These are phyloP conservation scores for Cuculus canorus DNA, from an alignment of 2,797 vertebrate species.

Conservation along the genomic window DNA sequence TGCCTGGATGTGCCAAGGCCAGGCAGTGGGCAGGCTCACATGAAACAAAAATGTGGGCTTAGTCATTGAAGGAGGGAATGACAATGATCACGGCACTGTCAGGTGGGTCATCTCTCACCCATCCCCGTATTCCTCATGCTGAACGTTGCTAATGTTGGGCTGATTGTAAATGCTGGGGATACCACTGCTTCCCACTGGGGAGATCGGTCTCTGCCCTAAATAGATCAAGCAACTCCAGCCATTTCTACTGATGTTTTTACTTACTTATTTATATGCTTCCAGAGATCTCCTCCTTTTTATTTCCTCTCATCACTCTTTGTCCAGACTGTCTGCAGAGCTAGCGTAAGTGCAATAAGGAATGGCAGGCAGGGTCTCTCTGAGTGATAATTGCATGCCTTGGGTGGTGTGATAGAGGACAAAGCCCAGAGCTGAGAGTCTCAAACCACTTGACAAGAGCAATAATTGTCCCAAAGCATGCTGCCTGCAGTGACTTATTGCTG, in stretches of 20 bases:
- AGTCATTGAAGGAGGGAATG: background rate
- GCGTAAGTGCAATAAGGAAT: constrained; percentile 27
- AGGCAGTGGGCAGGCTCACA: background rate
- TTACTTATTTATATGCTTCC: constrained; percentile 11
- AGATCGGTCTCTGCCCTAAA: background rate
- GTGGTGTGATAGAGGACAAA: constrained; percentile 55
- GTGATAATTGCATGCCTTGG: constrained; percentile 65
- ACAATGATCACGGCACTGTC: background rate
- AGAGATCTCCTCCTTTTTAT: background rate
- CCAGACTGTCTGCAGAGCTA: constrained; percentile 5
- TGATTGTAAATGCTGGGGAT: background rate
- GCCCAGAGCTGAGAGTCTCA: constrained; percentile 42
- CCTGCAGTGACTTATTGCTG: constrained; percentile 41
- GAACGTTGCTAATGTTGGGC: background rate
- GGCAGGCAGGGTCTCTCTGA: constrained; percentile 44
- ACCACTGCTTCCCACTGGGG: background rate
- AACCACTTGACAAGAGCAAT: constrained; percentile 50
- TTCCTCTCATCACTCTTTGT: constrained; percentile 9
- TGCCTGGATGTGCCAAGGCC: background rate
- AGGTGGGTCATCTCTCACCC: background rate
- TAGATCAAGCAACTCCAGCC: background rate
- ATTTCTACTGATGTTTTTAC: constrained; percentile 24
- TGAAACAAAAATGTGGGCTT: background rate
- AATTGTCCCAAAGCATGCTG: constrained; percentile 21
- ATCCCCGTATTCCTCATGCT: background rate